phyloP scores from a whole-genome alignment of 2,888 invertebrate genomes.

The Macrostomum cliftonense region DNA sequence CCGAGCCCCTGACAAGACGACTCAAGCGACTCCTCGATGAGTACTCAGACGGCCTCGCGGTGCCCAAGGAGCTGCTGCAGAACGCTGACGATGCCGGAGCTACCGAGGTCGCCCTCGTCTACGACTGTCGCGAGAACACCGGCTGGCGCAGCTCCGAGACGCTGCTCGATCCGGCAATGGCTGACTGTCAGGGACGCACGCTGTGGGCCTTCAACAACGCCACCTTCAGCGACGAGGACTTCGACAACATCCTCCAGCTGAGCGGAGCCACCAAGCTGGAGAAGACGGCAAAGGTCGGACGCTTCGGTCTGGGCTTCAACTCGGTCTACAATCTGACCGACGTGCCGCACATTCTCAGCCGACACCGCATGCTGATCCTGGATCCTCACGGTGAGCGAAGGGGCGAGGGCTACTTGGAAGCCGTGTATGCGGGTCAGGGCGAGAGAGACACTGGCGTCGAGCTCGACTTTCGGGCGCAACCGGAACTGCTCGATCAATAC shows the following conservation, averaged over 20 bases:
- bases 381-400: conserved; percentile 27
- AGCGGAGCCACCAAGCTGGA: conserved; percentile 24
- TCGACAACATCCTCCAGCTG: conserved; percentile 24
- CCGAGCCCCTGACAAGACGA: conserved; percentile 21
- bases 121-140: conserved; percentile 23
- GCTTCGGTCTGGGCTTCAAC: conserved; percentile 32
- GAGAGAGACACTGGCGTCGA: too few relatives aligned
- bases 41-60: conserved; percentile 25
- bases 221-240: conserved; percentile 23
- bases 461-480: too few relatives aligned
- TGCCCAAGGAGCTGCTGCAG: conserved; percentile 25
- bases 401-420: conserved; percentile 6
- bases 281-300: conserved; percentile 23
- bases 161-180: too few relatives aligned
- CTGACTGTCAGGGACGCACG: conserved; percentile 27
- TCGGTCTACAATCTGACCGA: too few relatives aligned
- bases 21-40: conserved; percentile 19
- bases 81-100: too few relatives aligned
- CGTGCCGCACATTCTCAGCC: conserved; percentile 27
- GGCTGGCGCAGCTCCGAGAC: too few relatives aligned
- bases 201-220: conserved; percentile 29
- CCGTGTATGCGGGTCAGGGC: too few relatives aligned
- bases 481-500: conserved; percentile 15
- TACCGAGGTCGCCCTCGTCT: conserved; percentile 19
- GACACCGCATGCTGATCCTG: conserved; percentile 24